A percentile compares a stretch with the other conserved stretches of the same genome.
phyloP scores from a whole-genome alignment of 2,888 invertebrate genomes.

The Eulithis testata region DNA sequence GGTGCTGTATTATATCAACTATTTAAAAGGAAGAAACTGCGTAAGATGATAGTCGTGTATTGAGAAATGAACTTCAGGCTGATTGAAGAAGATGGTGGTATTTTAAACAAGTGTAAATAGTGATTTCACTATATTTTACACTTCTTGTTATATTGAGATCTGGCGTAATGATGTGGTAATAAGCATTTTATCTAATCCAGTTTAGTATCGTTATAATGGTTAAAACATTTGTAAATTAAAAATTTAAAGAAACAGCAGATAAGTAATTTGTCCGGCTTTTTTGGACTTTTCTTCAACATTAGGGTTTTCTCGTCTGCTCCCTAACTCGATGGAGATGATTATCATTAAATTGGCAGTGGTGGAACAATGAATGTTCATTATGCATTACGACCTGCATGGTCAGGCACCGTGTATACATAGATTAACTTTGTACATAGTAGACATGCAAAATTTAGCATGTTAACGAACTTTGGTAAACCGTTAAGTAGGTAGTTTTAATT shows the following conservation, averaged over 20 bases:
- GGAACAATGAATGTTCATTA: constrained; percentile 43
- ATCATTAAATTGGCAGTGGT: constrained; percentile 42
- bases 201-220: too few species aligned
- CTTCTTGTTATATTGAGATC: too few species aligned
- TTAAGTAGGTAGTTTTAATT: neutral
- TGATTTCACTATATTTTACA: too few species aligned
- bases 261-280: constrained; percentile 4
- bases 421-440: constrained; percentile 41
- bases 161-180: too few species aligned
- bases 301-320: constrained; percentile 11
- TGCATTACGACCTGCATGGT: constrained; percentile 57
- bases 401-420: constrained; percentile 53
- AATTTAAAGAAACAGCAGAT: neutral
- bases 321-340: constrained; percentile 35
- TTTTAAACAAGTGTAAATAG: too few species aligned
- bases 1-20: too few species aligned
- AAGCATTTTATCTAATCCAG: too few species aligned
- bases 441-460: constrained; percentile 39
- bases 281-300: constrained; percentile 18
- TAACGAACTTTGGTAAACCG: constrained; percentile 30
- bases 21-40: too few species aligned
- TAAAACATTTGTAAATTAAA: too few species aligned
- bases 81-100: too few species aligned
- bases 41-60: too few species aligned
- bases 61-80: too few species aligned